Conservation (phyloP, 2,797 vertebrate species). For the Amblyraja radiata region DNA sequence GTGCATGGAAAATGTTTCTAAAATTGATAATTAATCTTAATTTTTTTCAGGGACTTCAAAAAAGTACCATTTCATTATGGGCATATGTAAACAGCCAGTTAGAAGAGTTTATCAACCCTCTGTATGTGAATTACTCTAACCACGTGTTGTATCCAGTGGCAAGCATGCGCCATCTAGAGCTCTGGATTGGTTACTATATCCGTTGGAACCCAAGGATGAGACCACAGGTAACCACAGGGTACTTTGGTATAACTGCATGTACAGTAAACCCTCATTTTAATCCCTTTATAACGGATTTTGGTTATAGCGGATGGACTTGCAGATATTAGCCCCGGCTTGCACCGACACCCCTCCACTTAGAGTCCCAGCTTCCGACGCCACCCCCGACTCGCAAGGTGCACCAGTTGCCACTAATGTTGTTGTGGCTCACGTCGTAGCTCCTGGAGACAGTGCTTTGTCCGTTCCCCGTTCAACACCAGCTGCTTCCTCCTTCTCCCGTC, state of each 20-base stretch:
- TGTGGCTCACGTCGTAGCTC: too few relatives aligned
- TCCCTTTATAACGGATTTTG: too few relatives aligned
- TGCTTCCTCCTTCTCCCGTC: too few relatives aligned
- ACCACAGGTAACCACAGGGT: slow-evolving; percentile 68
- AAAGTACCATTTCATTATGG: slow-evolving; percentile 85
- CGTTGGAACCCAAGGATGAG: slow-evolving; percentile 96
- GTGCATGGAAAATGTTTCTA: slow-evolving; percentile 41
- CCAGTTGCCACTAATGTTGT: too few relatives aligned
- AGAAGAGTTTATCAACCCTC: slow-evolving; percentile 88
- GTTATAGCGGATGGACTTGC: too few relatives aligned
- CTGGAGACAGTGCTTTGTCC: too few relatives aligned
- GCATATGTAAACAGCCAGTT: slow-evolving; percentile 93
- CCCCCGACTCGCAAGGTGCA: too few relatives aligned
- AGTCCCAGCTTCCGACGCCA: too few relatives aligned
- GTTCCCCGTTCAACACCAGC: too few relatives aligned
- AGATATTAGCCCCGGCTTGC: too few relatives aligned
- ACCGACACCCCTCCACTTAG: too few relatives aligned
- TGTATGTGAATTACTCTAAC: slow-evolving; percentile 86
- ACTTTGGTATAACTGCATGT: background rate
- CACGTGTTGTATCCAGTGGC: slow-evolving; percentile 91
- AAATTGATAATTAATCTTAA: background rate
- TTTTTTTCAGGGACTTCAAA: slow-evolving; percentile 73
- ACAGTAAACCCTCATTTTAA: background rate
- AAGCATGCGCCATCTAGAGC: slow-evolving; percentile 92
- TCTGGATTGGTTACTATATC: slow-evolving; percentile 95